Evolutionary conservation across 2,113 vertebrate species (phyloP).

Genomic region (mouse (Mus musculus)): DNA sequence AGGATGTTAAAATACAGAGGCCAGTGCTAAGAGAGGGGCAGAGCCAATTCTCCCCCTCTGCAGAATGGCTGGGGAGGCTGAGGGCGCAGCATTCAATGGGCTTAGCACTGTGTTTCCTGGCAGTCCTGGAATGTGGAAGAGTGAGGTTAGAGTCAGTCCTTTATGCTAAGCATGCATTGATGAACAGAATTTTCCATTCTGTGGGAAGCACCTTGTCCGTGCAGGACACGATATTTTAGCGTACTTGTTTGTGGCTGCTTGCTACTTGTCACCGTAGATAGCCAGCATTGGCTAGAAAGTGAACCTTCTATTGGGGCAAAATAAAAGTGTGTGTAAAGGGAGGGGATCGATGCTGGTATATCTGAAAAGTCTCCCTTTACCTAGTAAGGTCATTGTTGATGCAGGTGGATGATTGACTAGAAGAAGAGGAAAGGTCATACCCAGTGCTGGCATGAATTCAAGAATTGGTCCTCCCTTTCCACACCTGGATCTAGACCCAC

Average conservation of each 20-base stretch:
- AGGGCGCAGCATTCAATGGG: background rate
- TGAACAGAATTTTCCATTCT: background rate
- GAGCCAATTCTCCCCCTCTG: background rate
- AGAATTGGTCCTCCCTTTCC: constrained; percentile 3
- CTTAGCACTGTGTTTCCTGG: background rate
- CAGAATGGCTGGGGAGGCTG: background rate
- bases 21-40: background rate
- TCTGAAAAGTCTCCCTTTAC: constrained; percentile 14
- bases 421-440: background rate
- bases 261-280: background rate
- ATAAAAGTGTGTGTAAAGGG: constrained; percentile 17
- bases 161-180: constrained; percentile 10
- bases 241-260: background rate
- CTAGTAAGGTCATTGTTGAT: background rate
- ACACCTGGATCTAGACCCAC: background rate
- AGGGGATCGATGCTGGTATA: background rate
- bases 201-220: background rate
- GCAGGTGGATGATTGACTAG: background rate
- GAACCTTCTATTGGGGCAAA: constrained; percentile 25
- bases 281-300: background rate
- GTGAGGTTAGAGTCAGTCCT: constrained; percentile 5
- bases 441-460: background rate
- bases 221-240: background rate
- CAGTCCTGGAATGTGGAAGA: background rate
- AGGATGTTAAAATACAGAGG: background rate